Evolutionary conservation across 2,888 invertebrate genomes (phyloP), one percentile per base, ranked within the genome.

Genomic region (Sarcophaga variegata): DNA sequence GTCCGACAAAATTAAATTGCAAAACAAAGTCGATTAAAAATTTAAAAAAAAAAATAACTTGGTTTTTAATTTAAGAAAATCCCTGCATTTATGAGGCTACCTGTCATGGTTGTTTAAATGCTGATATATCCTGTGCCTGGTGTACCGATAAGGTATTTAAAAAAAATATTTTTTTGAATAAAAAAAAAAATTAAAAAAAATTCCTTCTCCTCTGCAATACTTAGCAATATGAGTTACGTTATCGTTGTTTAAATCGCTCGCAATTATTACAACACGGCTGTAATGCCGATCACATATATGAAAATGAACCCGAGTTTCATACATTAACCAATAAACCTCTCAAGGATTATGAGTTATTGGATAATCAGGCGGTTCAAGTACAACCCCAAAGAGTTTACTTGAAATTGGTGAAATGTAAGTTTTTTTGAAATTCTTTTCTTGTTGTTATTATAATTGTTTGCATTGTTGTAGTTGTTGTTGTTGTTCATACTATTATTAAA

Each of bases 341-440:
- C 10, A 91, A 90, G 87, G 93, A 93, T 85, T 93, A 91, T 70
- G 90, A 90, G 81, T 88, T 94, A 20, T 94, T 76, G 3, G 88
- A 88, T 79, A 90, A 90, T 75, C 90, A 89, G 27, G 88, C 95
- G 4, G 94, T 96, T 70, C 96, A 96, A 91, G 95, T 96, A 71
- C 95, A 94, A 89, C 96, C 96, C 2, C 96, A 96, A 92, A 94
- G 92, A 88, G 93, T 95, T 27, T 94, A 94, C 59, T 90, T 96
- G 0, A 94, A 94, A 78, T 92, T 96, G 54, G 95, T 95, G 90
- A 95, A 95, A 90, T 94, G 96, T 96, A 93, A 93, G 94, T 93
- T 22, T 2, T 64, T 8, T 10, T 27, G 14, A 45, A 60, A 37
- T 60, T 2, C 20, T 17, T 67, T 27, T n/a, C n/a, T n/a, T 74